Conservation (phyloP, 2,888 invertebrate species). For the Notodonta dromedarius region DNA sequence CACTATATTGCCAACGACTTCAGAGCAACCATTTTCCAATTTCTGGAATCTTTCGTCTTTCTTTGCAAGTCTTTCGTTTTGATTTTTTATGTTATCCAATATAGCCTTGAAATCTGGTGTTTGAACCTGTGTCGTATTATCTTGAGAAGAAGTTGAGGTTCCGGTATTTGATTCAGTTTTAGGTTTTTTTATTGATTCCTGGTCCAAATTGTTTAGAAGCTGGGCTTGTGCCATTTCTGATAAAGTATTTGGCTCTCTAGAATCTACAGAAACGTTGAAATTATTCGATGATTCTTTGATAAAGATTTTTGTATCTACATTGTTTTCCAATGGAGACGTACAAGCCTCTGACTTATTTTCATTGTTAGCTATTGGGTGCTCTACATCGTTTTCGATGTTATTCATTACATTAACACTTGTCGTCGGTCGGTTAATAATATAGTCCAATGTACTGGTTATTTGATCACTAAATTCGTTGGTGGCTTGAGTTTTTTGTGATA, state of each 20-base stretch:
- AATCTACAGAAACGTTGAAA: neutral
- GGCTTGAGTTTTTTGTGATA: conserved; percentile 45
- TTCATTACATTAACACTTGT: conserved; percentile 21
- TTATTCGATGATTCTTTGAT: neutral
- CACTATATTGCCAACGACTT: conserved; percentile 50
- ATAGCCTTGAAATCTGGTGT: conserved; percentile 44
- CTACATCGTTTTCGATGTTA: conserved; percentile 12
- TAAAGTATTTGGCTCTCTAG: neutral
- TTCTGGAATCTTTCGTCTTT: conserved; percentile 54
- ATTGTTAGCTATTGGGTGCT: neutral
- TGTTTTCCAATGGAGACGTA: neutral
- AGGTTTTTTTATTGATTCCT: conserved; percentile 13
- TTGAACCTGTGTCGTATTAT: conserved; percentile 1
- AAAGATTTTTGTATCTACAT: neutral
- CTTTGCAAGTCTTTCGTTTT: conserved; percentile 50
- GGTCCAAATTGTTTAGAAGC: neutral
- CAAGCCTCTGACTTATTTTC: neutral
- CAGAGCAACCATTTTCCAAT: conserved; percentile 52
- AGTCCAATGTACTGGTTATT: conserved; percentile 46
- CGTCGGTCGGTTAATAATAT: conserved; percentile 48
- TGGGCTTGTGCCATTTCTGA: conserved; percentile 1
- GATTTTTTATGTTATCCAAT: conserved; percentile 49
- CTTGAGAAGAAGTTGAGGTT: neutral
- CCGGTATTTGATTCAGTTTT: conserved; percentile 7
- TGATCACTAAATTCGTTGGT: conserved; percentile 43